These are phyloP conservation scores for Monoplex corrugatus DNA, from an alignment of 2,888 invertebrate species.

Conservation along the genomic window DNA sequence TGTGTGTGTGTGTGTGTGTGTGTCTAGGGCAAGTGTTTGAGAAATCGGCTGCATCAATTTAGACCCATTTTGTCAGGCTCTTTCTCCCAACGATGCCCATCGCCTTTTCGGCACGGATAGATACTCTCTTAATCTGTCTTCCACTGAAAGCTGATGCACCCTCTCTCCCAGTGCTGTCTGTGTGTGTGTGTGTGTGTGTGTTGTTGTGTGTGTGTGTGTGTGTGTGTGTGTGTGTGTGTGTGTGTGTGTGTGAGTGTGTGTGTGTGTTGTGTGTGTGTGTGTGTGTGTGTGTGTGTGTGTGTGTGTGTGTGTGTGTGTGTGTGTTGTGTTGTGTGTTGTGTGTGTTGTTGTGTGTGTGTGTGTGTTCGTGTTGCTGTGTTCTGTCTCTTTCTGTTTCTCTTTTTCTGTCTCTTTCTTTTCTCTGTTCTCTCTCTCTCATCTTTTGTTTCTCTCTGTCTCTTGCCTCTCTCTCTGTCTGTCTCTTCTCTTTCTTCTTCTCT, in stretches of 20 bases:
- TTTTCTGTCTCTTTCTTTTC: background rate
- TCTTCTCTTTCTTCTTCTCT: background rate
- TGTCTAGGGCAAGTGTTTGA: too few relatives aligned
- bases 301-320: background rate
- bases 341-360: background rate
- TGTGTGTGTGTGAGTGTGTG: background rate
- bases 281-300: background rate
- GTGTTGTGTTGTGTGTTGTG: background rate
- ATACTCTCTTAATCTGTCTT: too few relatives aligned
- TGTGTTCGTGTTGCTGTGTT: background rate
- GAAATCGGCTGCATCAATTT: too few relatives aligned
- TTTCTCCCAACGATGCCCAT: too few relatives aligned
- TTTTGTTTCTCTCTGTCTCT: background rate
- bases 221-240: conserved; percentile 14
- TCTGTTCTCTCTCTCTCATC: background rate
- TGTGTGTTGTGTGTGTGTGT: too few relatives aligned
- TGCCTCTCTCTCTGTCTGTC: background rate
- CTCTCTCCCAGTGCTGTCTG: too few relatives aligned
- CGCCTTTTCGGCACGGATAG: too few relatives aligned
- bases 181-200: conserved; percentile 31
- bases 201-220: background rate
- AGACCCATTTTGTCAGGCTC: background rate
- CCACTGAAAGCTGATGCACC: too few relatives aligned
- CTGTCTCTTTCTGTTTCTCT: background rate
- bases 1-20: conserved; percentile 31